Evolutionary conservation across 2,888 invertebrate genomes (phyloP), one percentile per base, ranked within the genome.

Genomic region (Xanthia togata): DNA sequence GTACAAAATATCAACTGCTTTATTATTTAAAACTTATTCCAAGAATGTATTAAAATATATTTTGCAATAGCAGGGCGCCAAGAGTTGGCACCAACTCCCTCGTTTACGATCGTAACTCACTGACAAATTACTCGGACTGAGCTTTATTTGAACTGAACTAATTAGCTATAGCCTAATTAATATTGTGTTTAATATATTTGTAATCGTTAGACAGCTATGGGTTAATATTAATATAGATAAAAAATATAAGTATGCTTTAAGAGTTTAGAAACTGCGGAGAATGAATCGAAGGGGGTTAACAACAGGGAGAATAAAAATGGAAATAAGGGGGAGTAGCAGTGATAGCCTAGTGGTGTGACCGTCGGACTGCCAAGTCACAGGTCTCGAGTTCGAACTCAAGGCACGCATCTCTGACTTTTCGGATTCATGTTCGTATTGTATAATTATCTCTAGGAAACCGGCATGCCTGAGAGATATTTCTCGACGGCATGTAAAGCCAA

Each of bases 21-120:
- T 17, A 77, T 41, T 74, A 76, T 70, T 72, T 70, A 70, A 72
- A 63, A 72, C 44, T n/a, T 35, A 70, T 85, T 82, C 85, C 63
- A 35, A 82, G 83, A 85, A 83, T 77, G 53, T 20, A 31, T 38
- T 64, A 78, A 62, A n/a, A n/a, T n/a, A n/a, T 70, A 69, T 73
- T 83, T 83, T 85, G 73, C 85, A 85, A 73, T 62, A 81, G 53
- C 23, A 5, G 12, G 78, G 85, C 85, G 83, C 83, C 78, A 78
- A 62, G 4, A 64, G 41, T 83, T 83, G 85, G 83, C 83, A 85
- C 55, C n/a, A 64, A 20, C 26, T 70, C 55, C 12, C 41, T 35
- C 50, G 62, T 60, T 72, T 62, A 68, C 73, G 38, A 73, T 57
- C 67, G 38, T 82, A 73, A 82, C 78, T 85, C 73, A 82, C 65